Percentiles rank a stretch among this genome's conserved stretches.
phyloP scores from a whole-genome alignment of 2,113 vertebrate species.

The Tautogolabrus adspersus region DNA sequence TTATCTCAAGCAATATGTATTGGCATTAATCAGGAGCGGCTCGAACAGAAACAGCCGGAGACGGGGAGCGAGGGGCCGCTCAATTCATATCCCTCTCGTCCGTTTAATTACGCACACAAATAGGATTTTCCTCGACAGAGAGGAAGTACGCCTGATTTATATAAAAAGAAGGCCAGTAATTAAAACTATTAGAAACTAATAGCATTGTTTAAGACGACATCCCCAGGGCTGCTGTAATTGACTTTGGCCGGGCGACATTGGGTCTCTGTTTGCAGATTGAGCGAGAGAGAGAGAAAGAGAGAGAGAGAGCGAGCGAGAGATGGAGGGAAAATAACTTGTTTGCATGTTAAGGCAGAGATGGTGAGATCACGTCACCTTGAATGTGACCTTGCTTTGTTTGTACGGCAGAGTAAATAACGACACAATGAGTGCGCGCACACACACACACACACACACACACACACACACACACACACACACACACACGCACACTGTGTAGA shows the following conservation, averaged over 20 bases:
- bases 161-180: slow-evolving; percentile 86
- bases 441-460: background rate
- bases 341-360: slow-evolving; percentile 73
- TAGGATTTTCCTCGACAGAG: slow-evolving; percentile 83
- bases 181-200: slow-evolving; percentile 83
- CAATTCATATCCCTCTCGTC: slow-evolving; percentile 92
- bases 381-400: slow-evolving; percentile 80
- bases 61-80: slow-evolving; percentile 87
- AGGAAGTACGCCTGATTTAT: slow-evolving; percentile 77
- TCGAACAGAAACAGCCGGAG: slow-evolving; percentile 93
- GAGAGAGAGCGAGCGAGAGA: background rate
- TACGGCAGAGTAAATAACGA: slow-evolving; percentile 67
- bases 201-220: slow-evolving; percentile 80
- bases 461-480: background rate
- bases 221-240: slow-evolving; percentile 73
- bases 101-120: slow-evolving; percentile 97
- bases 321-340: slow-evolving; percentile 47
- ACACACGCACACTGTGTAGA: slow-evolving; percentile 40
- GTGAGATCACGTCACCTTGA: slow-evolving; percentile 74
- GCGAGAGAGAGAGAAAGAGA: background rate
- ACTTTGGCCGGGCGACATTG: slow-evolving; percentile 66
- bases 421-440: slow-evolving; percentile 36
- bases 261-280: slow-evolving; percentile 52
- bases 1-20: slow-evolving; percentile 99
- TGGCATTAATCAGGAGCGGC: slow-evolving; percentile 98